Percentiles rank a stretch among this genome's conserved stretches.
phyloP scores from a whole-genome alignment of 2,888 invertebrate species.

The Mythimna vitellina region DNA sequence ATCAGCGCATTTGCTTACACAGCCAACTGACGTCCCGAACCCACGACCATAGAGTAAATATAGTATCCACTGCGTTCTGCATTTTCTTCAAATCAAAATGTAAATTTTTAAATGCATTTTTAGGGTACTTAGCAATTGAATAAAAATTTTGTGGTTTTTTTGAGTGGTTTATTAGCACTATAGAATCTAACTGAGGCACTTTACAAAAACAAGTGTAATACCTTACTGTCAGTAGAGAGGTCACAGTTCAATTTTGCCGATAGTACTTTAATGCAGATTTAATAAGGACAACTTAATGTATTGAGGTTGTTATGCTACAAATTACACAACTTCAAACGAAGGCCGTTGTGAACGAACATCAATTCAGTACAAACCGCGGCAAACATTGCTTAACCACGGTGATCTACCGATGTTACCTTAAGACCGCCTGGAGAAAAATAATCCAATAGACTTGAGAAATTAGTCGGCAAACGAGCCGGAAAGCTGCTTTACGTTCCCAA shows the following conservation, averaged over 20 bases:
- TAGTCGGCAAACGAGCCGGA: constrained; percentile 47
- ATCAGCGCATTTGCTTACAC: too few species aligned
- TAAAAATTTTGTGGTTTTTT: too few species aligned
- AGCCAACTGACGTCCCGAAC: too few species aligned
- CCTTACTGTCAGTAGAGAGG: too few species aligned
- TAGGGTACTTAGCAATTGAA: too few species aligned
- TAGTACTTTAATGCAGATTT: constrained; percentile 4
- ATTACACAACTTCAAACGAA: constrained; percentile 51
- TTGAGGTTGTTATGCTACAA: constrained; percentile 45
- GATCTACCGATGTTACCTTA: constrained; percentile 57
- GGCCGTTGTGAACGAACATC: constrained; percentile 41
- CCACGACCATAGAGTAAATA: too few species aligned
- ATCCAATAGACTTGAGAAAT: constrained; percentile 55
- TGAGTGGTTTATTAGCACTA: too few species aligned
- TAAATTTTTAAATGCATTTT: too few species aligned
- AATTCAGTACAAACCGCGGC: constrained; percentile 32
- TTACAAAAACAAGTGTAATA: too few species aligned
- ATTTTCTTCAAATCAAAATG: too few species aligned
- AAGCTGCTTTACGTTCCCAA: constrained; percentile 34
- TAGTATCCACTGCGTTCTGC: too few species aligned
- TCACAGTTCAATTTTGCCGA: not conserved
- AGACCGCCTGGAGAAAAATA: constrained; percentile 54
- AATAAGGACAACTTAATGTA: constrained; percentile 37
- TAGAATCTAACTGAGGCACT: too few species aligned
- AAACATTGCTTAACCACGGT: constrained; percentile 51